A percentile compares a stretch with the other conserved stretches of the same genome.
These are phyloP conservation scores for Melipona quadrifasciata DNA, from an alignment of 1,140 invertebrate genomes.

Conservation along the genomic window DNA sequence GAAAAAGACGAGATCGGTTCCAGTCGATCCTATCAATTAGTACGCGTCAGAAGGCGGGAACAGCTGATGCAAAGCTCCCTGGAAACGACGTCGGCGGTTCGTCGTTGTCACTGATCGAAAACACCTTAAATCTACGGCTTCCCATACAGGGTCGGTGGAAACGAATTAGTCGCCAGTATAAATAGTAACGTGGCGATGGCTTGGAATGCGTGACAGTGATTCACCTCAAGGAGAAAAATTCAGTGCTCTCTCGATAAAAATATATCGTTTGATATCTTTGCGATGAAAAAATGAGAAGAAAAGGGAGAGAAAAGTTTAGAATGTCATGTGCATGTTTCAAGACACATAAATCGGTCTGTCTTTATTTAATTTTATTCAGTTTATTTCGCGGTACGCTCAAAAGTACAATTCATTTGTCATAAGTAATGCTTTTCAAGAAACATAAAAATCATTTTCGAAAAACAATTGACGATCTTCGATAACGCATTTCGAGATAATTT, in stretches of 20 bases:
- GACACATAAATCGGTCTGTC: no score
- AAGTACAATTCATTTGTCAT: no score
- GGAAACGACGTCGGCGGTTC: conserved; percentile 18
- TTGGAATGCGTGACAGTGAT: conserved; percentile 51
- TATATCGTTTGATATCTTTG: neutral
- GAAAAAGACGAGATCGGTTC: conserved; percentile 23
- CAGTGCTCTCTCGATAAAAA: neutral
- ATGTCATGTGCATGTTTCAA: no score
- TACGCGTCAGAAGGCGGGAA: conserved; percentile 7
- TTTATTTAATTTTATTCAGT: no score
- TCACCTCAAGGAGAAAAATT: neutral
- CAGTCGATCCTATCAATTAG: conserved; percentile 40
- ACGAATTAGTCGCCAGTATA: conserved; percentile 71
- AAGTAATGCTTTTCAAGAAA: neutral
- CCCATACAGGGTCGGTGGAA: conserved; percentile 58
- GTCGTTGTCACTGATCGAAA: conserved; percentile 61
- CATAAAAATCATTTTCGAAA: neutral
- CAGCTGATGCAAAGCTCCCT: conserved; percentile 31
- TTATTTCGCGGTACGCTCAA: no score
- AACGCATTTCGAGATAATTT: neutral
- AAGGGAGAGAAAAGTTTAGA: no score
- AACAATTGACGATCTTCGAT: no score
- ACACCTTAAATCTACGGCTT: conserved; percentile 65
- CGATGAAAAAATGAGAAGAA: no score
- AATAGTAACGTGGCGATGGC: conserved; percentile 64